A percentile compares a stretch with the other conserved stretches of the same genome.
Conservation (phyloP, 2,797 vertebrate genomes). For the Apodemus agrarius region DNA sequence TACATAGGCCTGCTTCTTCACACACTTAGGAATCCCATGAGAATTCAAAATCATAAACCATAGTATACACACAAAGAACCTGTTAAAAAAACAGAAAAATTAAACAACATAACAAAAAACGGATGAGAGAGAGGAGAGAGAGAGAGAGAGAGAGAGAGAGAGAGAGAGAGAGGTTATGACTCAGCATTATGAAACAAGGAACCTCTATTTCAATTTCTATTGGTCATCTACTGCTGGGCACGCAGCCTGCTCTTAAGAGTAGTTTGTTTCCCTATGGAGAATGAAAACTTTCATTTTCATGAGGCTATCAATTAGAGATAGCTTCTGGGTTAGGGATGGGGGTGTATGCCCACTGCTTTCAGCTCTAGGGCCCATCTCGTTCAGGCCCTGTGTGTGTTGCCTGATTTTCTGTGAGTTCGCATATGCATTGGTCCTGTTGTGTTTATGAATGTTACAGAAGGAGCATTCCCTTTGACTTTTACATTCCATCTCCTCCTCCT, state of each 20-base stretch:
- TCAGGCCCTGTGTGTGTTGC: too few species aligned
- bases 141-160: not conserved
- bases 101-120: not conserved
- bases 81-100: not conserved
- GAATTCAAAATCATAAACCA: not conserved
- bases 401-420: not conserved
- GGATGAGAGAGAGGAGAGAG: not conserved
- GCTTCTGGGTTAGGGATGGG: not conserved
- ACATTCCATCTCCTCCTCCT: not conserved
- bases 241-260: not conserved
- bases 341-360: not conserved
- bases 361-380: not conserved
- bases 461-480: not conserved
- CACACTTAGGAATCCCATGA: too few species aligned
- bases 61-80: not conserved
- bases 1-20: not conserved
- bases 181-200: not conserved
- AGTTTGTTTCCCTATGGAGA: not conserved
- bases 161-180: not conserved
- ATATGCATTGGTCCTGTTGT: too few species aligned
- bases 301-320: too few species aligned
- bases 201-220: not conserved
- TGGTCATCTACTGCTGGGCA: not conserved
- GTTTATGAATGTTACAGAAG: not conserved
- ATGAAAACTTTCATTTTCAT: not conserved